A percentile compares a stretch with the other conserved stretches of the same genome.
These are phyloP conservation scores for Terrapene triunguis DNA, from an alignment of 2,113 vertebrate genomes.

Conservation along the genomic window DNA sequence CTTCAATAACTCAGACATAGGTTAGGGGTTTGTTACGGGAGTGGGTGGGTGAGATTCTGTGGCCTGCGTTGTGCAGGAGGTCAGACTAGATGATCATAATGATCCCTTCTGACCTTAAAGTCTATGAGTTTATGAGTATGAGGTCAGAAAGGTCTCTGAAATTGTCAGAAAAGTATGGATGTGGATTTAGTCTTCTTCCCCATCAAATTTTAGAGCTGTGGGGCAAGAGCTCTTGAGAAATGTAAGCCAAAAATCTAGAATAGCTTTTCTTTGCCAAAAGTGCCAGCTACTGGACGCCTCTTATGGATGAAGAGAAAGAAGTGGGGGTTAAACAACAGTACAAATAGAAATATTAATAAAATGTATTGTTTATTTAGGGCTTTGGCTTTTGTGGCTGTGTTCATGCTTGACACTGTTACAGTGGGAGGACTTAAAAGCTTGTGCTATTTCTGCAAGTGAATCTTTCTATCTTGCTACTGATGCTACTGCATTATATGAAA, in stretches of 20 bases:
- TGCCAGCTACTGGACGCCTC: slow-evolving; percentile 7
- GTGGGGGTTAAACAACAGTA: not conserved
- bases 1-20: no score
- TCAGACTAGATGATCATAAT: no score
- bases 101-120: no score
- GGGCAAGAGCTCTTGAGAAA: slow-evolving; percentile 31
- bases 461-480: not conserved
- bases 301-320: not conserved
- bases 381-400: not conserved
- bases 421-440: not conserved
- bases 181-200: not conserved
- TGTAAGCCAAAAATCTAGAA: not conserved
- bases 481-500: not conserved
- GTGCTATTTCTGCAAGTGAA: not conserved
- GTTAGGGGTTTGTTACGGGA: no score
- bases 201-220: slow-evolving; percentile 35
- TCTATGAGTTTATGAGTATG: no score
- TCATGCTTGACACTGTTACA: not conserved
- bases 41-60: no score
- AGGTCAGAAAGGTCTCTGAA: slow-evolving; percentile 20
- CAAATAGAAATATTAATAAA: not conserved
- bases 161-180: not conserved
- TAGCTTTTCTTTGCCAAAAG: not conserved
- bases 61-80: no score
- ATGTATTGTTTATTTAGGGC: not conserved